Evolutionary conservation across 2,113 vertebrate species (phyloP).

Genomic region (Propithecus coquereli): DNA sequence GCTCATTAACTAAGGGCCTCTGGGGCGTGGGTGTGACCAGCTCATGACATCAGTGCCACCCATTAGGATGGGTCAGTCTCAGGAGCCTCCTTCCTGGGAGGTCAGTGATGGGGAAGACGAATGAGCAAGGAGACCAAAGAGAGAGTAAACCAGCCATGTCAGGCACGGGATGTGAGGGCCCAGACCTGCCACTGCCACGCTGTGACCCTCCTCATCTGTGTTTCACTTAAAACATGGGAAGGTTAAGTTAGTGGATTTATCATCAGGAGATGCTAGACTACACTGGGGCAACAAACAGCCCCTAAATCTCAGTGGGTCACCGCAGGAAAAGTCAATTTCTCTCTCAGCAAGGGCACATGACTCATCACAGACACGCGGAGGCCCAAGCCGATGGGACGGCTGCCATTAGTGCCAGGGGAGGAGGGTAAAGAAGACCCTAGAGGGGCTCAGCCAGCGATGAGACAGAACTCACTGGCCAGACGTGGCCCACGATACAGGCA

Average conservation of each 20-base stretch:
- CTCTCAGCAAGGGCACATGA: background rate
- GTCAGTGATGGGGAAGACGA: background rate
- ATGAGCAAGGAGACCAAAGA: background rate
- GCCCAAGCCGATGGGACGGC: background rate
- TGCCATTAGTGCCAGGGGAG: background rate
- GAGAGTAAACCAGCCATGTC: background rate
- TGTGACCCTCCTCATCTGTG: background rate
- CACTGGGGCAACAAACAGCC: background rate
- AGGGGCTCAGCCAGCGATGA: background rate
- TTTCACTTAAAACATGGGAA: background rate
- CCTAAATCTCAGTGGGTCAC: background rate
- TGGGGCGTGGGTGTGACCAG: background rate
- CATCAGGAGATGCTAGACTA: background rate
- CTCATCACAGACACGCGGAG: background rate
- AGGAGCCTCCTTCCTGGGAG: background rate
- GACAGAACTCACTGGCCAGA: background rate
- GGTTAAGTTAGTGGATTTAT: background rate
- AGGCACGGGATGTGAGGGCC: background rate
- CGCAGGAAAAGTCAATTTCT: background rate
- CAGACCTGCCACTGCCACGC: background rate
- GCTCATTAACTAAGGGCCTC: background rate
- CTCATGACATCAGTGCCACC: background rate
- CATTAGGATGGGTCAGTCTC: background rate
- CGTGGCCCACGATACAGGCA: background rate
- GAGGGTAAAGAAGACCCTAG: background rate